Conservation (phyloP, 2,888 invertebrate genomes). For the Automeris io region DNA sequence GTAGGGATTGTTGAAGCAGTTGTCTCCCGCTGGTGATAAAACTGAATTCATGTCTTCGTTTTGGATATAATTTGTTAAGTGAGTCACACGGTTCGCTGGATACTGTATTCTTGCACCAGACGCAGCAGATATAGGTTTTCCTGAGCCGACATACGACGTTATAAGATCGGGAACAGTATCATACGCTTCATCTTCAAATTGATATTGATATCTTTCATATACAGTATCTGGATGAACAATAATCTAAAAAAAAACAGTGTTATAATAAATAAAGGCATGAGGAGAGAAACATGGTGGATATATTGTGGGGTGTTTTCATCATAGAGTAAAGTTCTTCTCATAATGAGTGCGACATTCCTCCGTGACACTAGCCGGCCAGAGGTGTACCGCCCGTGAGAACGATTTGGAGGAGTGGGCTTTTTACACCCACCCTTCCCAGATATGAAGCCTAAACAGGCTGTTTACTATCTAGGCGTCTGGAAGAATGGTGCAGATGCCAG, state of each 20-base stretch:
- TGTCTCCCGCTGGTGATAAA: constrained; percentile 50
- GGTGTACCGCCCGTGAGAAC: no score
- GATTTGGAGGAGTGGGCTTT: no score
- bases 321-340: no score
- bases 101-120: constrained; percentile 92
- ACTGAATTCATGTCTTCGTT: constrained; percentile 50
- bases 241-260: constrained; percentile 73
- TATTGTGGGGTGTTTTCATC: no score
- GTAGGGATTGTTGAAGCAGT: constrained; percentile 56
- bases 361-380: no score
- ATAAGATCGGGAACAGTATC: constrained; percentile 95
- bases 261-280: not conserved
- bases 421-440: no score
- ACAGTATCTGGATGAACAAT: constrained; percentile 92
- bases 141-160: constrained; percentile 94
- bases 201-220: constrained; percentile 93
- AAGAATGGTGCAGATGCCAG: no score
- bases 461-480: no score
- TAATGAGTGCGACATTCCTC: no score
- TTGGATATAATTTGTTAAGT: constrained; percentile 82
- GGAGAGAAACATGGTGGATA: not conserved
- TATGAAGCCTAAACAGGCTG: no score
- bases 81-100: constrained; percentile 89
- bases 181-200: constrained; percentile 95
- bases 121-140: constrained; percentile 90